These are phyloP conservation scores for Drosophila elegans DNA, from an alignment of 1,140 invertebrate species.

Conservation along the genomic window DNA sequence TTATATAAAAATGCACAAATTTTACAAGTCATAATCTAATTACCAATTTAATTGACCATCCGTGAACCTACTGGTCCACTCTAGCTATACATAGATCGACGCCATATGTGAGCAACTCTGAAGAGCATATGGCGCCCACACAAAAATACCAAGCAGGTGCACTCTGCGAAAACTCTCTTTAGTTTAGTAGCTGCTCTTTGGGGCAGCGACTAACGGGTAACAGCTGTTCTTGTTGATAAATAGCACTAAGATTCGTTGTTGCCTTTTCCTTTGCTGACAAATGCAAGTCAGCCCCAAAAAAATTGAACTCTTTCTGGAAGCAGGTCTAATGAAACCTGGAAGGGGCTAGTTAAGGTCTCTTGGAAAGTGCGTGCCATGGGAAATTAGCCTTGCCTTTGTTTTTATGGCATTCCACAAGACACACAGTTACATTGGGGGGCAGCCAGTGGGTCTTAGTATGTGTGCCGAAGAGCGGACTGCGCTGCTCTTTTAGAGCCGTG, in stretches of 20 bases:
- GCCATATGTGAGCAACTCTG: background rate
- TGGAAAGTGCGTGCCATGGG: conserved; percentile 29
- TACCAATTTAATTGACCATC: no score
- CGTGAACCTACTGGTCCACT: conserved; percentile 4
- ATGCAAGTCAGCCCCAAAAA: conserved; percentile 25
- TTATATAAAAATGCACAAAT: no score
- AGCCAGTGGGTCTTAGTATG: background rate
- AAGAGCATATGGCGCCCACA: conserved; percentile 22
- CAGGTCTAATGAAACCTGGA: background rate
- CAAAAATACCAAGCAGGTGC: conserved; percentile 18
- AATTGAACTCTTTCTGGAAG: background rate
- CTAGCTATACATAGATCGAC: conserved; percentile 12
- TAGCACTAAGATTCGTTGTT: conserved; percentile 22
- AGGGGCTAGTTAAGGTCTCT: conserved; percentile 4
- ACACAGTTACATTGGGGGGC: conserved; percentile 13
- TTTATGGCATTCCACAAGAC: conserved; percentile 34
- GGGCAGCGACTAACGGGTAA: conserved; percentile 25
- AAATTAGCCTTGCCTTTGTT: conserved; percentile 29
- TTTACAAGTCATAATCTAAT: no score
- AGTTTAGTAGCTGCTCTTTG: conserved; percentile 9
- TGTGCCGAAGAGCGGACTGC: conserved; percentile 17
- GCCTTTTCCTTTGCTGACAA: conserved; percentile 8
- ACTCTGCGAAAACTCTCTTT: conserved; percentile 5
- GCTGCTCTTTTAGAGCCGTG: conserved; percentile 14
- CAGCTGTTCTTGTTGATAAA: conserved; percentile 58